Evolutionary conservation across 2,797 vertebrate species (phyloP), one percentile per base, ranked within the genome.

Genomic region (Parauchenoglanis punctatus): DNA sequence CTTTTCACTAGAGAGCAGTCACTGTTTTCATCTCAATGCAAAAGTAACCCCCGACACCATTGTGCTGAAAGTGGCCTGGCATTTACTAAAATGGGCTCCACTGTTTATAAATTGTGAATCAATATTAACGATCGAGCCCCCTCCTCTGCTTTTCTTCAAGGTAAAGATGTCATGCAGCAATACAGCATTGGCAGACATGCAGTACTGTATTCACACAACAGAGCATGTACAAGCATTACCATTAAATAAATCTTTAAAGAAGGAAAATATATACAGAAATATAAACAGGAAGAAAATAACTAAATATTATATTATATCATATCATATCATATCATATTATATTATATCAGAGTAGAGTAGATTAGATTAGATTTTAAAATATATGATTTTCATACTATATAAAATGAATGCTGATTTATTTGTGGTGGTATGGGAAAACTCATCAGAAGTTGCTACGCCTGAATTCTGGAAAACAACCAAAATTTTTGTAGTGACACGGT

Each of bases 81-180:
- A 93, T 93, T 91, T 92, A 89, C 90, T 92, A 91, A 94, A 93
- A 94, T 91, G 87, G 67, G 78, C 77, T 93, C 91, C 11, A 6
- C 91, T 91, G 91, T 91, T 91, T 91, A 91, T 90, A 93, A 93
- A 93, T 93, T 92, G 91, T 88, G 91, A 93, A 94, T 95, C 93
- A 81, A 94, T 95, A 89, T 77, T 91, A 93, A 92, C 81, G 89
- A 92, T 93, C 76, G 80, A 84, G 63, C 86, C 72, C 85, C 87
- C 63, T 31, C 61, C 77, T 88, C 46, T 28, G 44, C 20, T 81
- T 59, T 61, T 76, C 85, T 76, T 70, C 25, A 59, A 81, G 80
- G 67, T 52, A 87, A 81, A 76, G 87, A 49, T 87, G 49, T 86
- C 76, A 58, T 81, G 65, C 40, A 84, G 84, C 52, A 86, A 35